Base-by-base conservation (phyloP, 2,888 invertebrate genomes). In the Terebella lapidaria region DNA sequence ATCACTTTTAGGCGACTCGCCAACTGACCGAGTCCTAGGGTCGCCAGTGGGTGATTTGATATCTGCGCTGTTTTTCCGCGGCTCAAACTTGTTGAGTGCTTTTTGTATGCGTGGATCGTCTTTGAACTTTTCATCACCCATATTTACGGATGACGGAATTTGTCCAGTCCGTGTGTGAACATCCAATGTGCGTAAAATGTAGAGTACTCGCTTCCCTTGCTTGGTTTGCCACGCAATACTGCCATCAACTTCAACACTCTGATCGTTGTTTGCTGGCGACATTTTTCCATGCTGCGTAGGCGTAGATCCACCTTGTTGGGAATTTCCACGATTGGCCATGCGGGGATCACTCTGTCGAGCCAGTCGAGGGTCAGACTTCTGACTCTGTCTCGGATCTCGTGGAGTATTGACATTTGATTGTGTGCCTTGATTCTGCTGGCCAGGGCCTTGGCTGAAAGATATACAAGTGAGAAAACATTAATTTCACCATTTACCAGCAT, bases 31-130 rank as follows among this genome's bases (percentile, higher is more conserved):
- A 18, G 10, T 10, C 35, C 18, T 18, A 10, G 35, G 35, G 35
- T 35, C 35, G 10, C 18, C 10, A 10, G 49, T n/a, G 15, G 49
- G 49, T 5, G 18, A 22, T 22, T 24, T 15, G 5, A 5, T 5
- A 5, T 5, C 5, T 15, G 49, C 49, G n/a, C 24, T 49, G 22
- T 5, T n/a, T 10, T 49, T 22, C 22, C 22, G 10, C 24, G 22
- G 49, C 10, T 5, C 10, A 15, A 49, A 49, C 24, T 49, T 49
- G 24, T 22, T 22, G n/a, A 49, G 22, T 5, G 18, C 18, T 49
- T 49, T 49, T 24, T 20, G 22, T 5, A 49, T 49, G 4, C 55
- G 5, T 10, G 55, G 55, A 55, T 55, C 55, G 22, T 55, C 55
- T 24, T 55, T 55, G 35, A 30, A 30, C 53, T 53, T 53, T 24